These are phyloP conservation scores for Anarhynchus alexandrinus DNA, from an alignment of 2,113 vertebrate genomes.

Conservation along the genomic window DNA sequence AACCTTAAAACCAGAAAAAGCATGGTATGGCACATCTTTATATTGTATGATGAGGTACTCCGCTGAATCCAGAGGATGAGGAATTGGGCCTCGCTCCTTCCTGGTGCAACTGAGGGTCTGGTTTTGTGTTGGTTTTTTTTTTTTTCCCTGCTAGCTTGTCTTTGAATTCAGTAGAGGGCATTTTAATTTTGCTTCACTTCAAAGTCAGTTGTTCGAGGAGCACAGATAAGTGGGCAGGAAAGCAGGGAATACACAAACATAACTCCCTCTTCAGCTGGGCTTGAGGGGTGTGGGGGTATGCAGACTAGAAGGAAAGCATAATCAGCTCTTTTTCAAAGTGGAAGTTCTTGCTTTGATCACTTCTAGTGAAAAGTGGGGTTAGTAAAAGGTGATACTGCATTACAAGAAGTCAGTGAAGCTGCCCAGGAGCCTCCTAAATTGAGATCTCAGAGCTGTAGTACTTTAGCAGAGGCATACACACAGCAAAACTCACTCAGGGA, in stretches of 20 bases:
- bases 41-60: neutral
- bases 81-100: neutral
- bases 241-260: neutral
- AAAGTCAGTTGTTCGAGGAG: neutral
- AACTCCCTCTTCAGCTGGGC: neutral
- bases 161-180: neutral
- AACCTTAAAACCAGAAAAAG: neutral
- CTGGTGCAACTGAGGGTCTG: neutral
- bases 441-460: neutral
- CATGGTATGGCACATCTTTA: neutral
- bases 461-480: neutral
- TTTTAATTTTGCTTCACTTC: neutral
- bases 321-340: neutral
- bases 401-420: neutral
- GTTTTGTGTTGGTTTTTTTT: accelerated
- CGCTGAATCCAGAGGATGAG: neutral
- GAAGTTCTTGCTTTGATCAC: neutral
- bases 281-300: neutral
- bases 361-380: neutral
- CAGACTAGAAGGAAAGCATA: neutral
- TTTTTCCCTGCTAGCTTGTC: neutral
- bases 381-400: neutral
- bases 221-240: neutral
- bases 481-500: neutral
- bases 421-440: neutral